Evolutionary conservation across 2,797 vertebrate genomes (phyloP), one percentile per base, ranked within the genome.

Genomic region (Aplochiton taeniatus): DNA sequence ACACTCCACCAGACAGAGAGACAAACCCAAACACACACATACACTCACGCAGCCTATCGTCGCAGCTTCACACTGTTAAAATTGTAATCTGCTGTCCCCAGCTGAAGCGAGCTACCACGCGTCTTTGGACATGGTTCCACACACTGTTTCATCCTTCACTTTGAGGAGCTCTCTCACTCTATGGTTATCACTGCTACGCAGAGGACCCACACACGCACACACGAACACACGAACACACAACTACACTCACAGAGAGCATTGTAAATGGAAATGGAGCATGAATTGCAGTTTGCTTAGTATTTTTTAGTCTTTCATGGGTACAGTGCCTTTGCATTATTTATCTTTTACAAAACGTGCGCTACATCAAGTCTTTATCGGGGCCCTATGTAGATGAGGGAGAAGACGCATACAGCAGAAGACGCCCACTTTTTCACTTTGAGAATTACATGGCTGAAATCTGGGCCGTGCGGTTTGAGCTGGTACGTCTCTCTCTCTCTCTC

Each of bases 91-190:
- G 66, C 61, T 70, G 68, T 74, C 73, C 61, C 64, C 80, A 80
- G 65, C 53, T 76, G 78, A 50, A 50, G 66, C 73, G 72, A 64
- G 46, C 66, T 63, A 61, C 74, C 66, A 64, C 8, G 14, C 71
- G 55, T 72, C 74, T 86, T 83, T 79, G 75, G 84, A 84, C 80
- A 84, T 61, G 63, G 78, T 73, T 71, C 68, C 75, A 78, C 57
- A 73, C 47, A 45, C 59, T 57, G 70, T 78, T 83, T 87, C 80
- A 86, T 80, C 74, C 75, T 20, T 18, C 1, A 61, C 76, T 83
- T 80, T 83, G 79, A 83, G 79, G 73, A 83, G 54, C 69, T 70
- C 75, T 42, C 42, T 13, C 19, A 62, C 53, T 50, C 64, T 12
- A 43, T 4, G 50, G 69, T 83, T 86, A 61, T 61, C 59, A 16